Evolutionary conservation across 1,140 invertebrate species (phyloP).

Genomic region (Cydia fagiglandana): DNA sequence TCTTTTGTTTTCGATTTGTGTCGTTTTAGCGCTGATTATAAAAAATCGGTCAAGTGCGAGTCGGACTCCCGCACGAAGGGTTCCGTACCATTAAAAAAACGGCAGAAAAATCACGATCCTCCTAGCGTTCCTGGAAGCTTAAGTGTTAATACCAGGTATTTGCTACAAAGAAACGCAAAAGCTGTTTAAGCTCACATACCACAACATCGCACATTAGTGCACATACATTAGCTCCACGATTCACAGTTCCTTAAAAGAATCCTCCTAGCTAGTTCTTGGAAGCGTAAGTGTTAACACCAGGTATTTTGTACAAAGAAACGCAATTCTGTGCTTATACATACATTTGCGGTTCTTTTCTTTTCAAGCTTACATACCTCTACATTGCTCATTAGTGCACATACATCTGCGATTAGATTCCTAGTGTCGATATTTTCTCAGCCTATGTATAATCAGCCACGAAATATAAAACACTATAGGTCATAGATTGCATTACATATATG

Average conservation of each 20-base stretch:
- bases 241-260: background rate
- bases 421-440: background rate
- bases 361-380: background rate
- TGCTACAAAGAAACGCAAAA: too few relatives aligned
- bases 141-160: too few relatives aligned
- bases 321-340: too few relatives aligned
- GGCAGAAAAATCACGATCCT: too few relatives aligned
- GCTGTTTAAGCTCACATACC: too few relatives aligned
- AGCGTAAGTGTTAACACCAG: background rate
- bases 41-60: background rate
- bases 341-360: too few relatives aligned
- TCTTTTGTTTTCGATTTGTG: slow-evolving; percentile 27
- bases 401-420: background rate
- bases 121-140: too few relatives aligned
- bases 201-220: too few relatives aligned
- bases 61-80: too few relatives aligned
- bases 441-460: background rate
- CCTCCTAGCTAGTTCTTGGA: background rate
- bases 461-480: background rate
- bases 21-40: slow-evolving; percentile 3
- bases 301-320: background rate
- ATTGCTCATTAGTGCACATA: background rate
- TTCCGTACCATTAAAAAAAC: too few relatives aligned
- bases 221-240: too few relatives aligned
- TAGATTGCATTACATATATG: too few relatives aligned